These are phyloP conservation scores for Melanotaenia parkinsoni DNA, from an alignment of 2,797 vertebrate species.

Conservation along the genomic window DNA sequence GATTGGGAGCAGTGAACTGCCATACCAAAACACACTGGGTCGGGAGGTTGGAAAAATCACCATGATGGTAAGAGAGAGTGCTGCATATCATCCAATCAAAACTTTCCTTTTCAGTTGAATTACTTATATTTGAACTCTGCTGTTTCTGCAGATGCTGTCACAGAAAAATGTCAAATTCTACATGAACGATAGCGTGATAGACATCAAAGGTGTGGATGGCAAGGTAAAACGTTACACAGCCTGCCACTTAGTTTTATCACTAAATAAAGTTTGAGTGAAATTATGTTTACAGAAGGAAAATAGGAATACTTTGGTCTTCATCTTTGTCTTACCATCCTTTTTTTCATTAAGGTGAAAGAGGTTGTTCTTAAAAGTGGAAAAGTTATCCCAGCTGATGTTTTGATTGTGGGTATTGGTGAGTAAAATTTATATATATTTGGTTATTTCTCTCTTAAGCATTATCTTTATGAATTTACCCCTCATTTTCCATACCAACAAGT, in stretches of 20 bases:
- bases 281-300: not conserved
- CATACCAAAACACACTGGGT: conserved; percentile 84
- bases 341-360: conserved; percentile 78
- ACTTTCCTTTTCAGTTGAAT: not conserved
- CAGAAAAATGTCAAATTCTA: conserved; percentile 83
- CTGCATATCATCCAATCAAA: not conserved
- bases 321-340: conserved; percentile 10
- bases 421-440: conserved; percentile 2
- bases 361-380: conserved; percentile 80
- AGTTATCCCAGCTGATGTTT: conserved; percentile 80
- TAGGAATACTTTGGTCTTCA: not conserved
- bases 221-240: conserved; percentile 74
- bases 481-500: too few relatives aligned
- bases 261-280: not conserved
- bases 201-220: conserved; percentile 80
- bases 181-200: conserved; percentile 82
- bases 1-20: conserved; percentile 84
- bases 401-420: conserved; percentile 87
- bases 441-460: not conserved
- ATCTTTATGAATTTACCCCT: not conserved
- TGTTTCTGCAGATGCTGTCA: conserved; percentile 81
- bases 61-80: conserved; percentile 78
- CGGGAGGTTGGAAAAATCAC: conserved; percentile 81
- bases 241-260: not conserved
- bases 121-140: conserved; percentile 4